Conservation (phyloP, 1,140 invertebrate species). For the Halotydeus destructor region DNA sequence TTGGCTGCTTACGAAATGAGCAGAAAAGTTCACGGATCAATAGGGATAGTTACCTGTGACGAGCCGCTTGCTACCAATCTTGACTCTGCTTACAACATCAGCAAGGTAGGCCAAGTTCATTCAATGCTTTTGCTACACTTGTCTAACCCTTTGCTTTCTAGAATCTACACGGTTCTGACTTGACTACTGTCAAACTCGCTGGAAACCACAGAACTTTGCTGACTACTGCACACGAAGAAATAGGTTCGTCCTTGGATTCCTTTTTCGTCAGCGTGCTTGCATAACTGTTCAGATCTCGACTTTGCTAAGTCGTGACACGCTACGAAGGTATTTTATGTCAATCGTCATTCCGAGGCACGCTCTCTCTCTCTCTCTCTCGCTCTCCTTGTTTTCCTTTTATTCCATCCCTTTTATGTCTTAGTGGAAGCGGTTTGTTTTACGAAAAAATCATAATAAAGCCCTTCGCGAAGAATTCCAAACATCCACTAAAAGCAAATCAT, state of each 20-base stretch:
- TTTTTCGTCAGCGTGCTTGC: background rate
- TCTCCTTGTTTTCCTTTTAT: no score
- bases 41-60: constrained; percentile 4
- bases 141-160: background rate
- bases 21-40: background rate
- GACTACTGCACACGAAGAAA: background rate
- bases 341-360: no score
- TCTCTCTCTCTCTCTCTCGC: no score
- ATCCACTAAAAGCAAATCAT: no score
- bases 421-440: no score
- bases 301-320: no score
- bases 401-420: no score
- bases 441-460: no score
- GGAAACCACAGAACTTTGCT: constrained; percentile 63
- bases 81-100: constrained; percentile 34
- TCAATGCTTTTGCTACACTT: background rate
- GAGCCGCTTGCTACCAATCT: constrained; percentile 1
- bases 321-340: no score
- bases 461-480: no score
- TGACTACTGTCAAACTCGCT: constrained; percentile 39
- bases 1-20: background rate
- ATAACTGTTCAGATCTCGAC: no score
- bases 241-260: constrained; percentile 3
- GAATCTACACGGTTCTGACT: constrained; percentile 20
- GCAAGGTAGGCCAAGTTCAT: constrained; percentile 34